phyloP scores from a whole-genome alignment of 35 echinoderm and acorn worm genomes.

The Anneissia japonica region DNA sequence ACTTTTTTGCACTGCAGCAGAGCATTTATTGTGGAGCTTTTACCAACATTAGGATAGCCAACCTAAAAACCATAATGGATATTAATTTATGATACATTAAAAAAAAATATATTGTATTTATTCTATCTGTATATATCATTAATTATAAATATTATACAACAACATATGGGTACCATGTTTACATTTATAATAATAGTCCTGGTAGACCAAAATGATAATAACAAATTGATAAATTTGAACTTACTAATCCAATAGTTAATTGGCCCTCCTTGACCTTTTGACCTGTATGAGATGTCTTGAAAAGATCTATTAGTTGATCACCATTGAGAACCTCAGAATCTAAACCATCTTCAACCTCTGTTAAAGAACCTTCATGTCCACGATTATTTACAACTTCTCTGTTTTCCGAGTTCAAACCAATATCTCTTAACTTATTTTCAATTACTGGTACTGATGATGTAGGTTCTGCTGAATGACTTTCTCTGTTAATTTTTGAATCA shows the following conservation, averaged over 20 bases:
- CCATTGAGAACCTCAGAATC: conserved; percentile 50
- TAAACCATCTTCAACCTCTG: background rate
- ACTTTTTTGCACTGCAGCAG: conserved; percentile 90
- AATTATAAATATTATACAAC: too few species aligned
- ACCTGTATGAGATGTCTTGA: conserved; percentile 50
- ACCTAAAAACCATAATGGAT: conserved; percentile 52
- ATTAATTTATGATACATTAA: too few species aligned
- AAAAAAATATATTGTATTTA: too few species aligned
- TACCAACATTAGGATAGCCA: conserved; percentile 97
- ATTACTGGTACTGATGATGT: too few species aligned
- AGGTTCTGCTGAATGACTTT: background rate
- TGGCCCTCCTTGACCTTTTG: conserved; percentile 71
- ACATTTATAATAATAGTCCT: too few species aligned
- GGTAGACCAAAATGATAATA: too few species aligned
- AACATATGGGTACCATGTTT: too few species aligned
- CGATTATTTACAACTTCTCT: too few species aligned
- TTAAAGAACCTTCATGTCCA: background rate
- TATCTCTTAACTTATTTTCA: background rate
- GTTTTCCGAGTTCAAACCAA: background rate
- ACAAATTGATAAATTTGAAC: too few species aligned
- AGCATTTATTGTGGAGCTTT: conserved; percentile 98
- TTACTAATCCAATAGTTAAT: conserved; percentile 83
- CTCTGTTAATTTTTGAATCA: background rate
- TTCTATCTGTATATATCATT: too few species aligned
- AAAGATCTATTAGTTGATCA: conserved; percentile 66